Evolutionary conservation across 2,888 invertebrate species (phyloP).

Genomic region (Andrena fulva): DNA sequence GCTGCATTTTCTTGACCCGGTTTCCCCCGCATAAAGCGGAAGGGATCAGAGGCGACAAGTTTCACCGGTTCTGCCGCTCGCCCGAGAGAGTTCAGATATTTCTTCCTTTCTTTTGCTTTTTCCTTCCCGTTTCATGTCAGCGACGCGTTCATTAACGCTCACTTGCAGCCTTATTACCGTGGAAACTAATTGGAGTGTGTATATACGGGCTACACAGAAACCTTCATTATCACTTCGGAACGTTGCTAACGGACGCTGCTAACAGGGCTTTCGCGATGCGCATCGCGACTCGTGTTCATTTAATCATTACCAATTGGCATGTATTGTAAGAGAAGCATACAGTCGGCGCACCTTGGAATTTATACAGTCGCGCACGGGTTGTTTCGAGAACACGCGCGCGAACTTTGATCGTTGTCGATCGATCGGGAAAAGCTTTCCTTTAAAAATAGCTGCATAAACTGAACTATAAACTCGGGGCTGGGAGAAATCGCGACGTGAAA

Average conservation of each 20-base stretch:
- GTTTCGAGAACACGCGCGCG: too few relatives aligned
- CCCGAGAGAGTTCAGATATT: conserved; percentile 15
- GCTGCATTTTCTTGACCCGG: conserved; percentile 64
- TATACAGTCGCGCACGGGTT: too few relatives aligned
- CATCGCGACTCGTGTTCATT: background rate
- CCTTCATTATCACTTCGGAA: conserved; percentile 1
- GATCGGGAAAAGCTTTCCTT: too few relatives aligned
- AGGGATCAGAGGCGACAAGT: conserved; percentile 61
- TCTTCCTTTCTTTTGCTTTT: background rate
- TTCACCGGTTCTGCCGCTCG: conserved; percentile 29
- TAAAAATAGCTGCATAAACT: too few relatives aligned
- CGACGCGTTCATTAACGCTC: conserved; percentile 27
- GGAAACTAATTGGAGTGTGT: background rate
- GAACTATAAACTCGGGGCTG: background rate
- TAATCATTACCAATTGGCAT: background rate
- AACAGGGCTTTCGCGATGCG: background rate
- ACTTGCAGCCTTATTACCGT: conserved; percentile 27
- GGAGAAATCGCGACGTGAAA: background rate
- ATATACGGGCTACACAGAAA: background rate
- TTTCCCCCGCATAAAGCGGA: conserved; percentile 49
- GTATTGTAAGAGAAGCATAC: background rate
- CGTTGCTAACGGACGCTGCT: background rate
- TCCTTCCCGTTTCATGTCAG: background rate
- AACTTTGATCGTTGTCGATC: too few relatives aligned
- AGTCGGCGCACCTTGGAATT: background rate